Base-by-base conservation (phyloP, 2,797 vertebrate species). In the Coregonus suidteri region DNA sequence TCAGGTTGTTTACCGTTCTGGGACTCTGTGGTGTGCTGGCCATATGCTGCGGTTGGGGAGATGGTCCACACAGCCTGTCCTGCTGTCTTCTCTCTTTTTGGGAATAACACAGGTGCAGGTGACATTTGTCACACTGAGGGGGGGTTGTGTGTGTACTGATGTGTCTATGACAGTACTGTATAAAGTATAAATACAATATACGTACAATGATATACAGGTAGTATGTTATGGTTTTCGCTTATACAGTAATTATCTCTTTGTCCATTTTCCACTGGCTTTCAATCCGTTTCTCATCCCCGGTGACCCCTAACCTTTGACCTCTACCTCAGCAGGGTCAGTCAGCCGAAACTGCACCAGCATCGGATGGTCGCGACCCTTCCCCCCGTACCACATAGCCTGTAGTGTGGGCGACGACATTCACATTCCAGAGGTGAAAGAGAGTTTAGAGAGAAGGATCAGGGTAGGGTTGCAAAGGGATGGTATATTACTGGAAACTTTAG, bases 11-110 rank as follows among this genome's bases (percentile, higher is more conserved):
- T 74, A 1, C 90, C 90, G 51, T 89, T 87, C 56, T 99, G 97
- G 97, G 97, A 99, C 34, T 93, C 88, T 1, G 88, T 97, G 0
- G 70, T 95, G 52, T 99, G 97, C 87, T 99, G 97, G 97, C 96
- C 96, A 1, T 82, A 73, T 1, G 92, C 94, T 34, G 90, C 54
- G n/a, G 79, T 91, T 1, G 96, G 96, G 25, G 95, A 98, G 4
- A 95, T 89, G 0, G 85, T 96, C 71, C 86, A 88, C 1, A 90
- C 93, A 18, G 88, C 91, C 1, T 99, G 97, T 77, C 97, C 97
- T 3, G 91, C 88, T 0, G 90, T 97, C 74, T 96, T 98, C 82
- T 95, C 95, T 79, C 85, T 94, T 79, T 96, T 97, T 87, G 91
- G 83, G 83, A 94, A 97, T 66, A 93, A 88, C 71, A 90, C 95